phyloP scores from a whole-genome alignment of 2,888 invertebrate genomes.

The Nemapogon koenigi region DNA sequence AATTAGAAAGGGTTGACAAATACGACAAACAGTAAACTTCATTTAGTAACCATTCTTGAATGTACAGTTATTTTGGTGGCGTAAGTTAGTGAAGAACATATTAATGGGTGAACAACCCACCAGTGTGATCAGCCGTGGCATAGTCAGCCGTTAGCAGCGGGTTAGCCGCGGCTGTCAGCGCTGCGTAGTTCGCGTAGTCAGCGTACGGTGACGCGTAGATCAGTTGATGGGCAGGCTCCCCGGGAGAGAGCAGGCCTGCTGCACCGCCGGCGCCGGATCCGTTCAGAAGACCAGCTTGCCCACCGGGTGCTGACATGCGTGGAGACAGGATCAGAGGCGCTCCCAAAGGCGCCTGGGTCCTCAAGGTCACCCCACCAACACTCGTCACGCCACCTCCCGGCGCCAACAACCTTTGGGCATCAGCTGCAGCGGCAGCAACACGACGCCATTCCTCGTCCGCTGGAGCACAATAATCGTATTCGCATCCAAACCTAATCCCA shows the following conservation, averaged over 20 bases:
- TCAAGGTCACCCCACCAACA: slow-evolving; percentile 64
- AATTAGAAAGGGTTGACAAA: no score
- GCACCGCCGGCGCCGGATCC: slow-evolving; percentile 44
- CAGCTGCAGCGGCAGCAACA: slow-evolving; percentile 82
- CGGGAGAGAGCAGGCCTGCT: slow-evolving; percentile 58
- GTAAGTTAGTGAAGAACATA: slow-evolving; percentile 12
- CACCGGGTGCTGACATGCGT: slow-evolving; percentile 83
- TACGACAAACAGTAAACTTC: no score
- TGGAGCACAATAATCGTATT: no score
- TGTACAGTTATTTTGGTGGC: not conserved
- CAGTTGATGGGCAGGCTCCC: slow-evolving; percentile 78
- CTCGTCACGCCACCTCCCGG: slow-evolving; percentile 47
- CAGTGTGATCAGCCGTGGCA: slow-evolving; percentile 88
- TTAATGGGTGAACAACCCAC: slow-evolving; percentile 79
- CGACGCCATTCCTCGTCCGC: slow-evolving; percentile 89
- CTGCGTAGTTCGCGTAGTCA: slow-evolving; percentile 91
- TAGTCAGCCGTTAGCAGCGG: slow-evolving; percentile 83
- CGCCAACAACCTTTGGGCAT: slow-evolving; percentile 75
- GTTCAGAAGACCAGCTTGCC: slow-evolving; percentile 72
- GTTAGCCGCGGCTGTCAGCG: slow-evolving; percentile 77
- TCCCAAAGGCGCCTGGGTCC: slow-evolving; percentile 80
- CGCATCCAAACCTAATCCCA: no score
- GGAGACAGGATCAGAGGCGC: slow-evolving; percentile 93
- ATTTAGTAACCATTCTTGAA: no score
- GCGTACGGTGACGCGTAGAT: slow-evolving; percentile 86